Evolutionary conservation across 2,113 vertebrate species (phyloP).

Genomic region (Spilogale gracilis): DNA sequence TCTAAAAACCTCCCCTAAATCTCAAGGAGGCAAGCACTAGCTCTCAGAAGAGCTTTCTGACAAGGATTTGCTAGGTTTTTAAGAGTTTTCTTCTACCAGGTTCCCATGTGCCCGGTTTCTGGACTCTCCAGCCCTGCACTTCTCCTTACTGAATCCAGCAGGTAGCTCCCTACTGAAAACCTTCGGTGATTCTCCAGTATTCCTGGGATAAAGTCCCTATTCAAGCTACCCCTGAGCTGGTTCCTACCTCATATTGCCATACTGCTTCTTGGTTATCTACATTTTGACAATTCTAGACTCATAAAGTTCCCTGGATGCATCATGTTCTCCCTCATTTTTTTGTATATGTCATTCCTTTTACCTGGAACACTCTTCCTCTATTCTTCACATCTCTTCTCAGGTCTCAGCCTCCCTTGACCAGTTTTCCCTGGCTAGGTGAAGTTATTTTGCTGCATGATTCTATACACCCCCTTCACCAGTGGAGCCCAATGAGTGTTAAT

Average conservation of each 20-base stretch:
- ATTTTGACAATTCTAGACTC: neutral
- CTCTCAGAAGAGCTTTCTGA: neutral
- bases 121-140: neutral
- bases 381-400: neutral
- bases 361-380: neutral
- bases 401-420: neutral
- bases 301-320: neutral
- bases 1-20: neutral
- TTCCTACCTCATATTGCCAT: neutral
- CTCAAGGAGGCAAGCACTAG: neutral
- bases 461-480: fast-evolving
- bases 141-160: neutral
- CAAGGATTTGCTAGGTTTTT: neutral
- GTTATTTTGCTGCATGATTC: neutral
- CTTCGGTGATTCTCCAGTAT: neutral
- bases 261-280: neutral
- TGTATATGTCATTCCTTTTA: neutral
- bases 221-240: neutral
- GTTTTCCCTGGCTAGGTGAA: neutral
- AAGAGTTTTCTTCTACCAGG: neutral
- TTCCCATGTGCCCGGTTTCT: neutral
- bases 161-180: neutral
- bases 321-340: neutral
- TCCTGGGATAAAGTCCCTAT: neutral
- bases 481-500: neutral